Percentiles rank a stretch among this genome's conserved stretches.
Conservation (phyloP, 1,140 invertebrate genomes). For the Bombus superbus region DNA sequence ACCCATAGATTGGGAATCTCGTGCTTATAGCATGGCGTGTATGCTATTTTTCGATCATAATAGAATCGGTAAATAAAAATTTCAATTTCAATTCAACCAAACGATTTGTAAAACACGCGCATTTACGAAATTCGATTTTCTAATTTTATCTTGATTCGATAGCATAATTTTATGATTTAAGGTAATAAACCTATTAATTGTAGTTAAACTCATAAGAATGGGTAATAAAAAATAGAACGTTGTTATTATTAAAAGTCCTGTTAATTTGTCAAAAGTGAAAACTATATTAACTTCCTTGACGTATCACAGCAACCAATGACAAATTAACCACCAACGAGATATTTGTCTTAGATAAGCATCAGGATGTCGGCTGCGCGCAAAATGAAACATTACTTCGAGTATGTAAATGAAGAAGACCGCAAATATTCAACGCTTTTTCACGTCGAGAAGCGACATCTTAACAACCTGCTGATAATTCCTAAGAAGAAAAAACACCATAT, state of each 20-base stretch:
- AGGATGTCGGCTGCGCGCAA: background rate
- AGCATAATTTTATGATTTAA: too few species aligned
- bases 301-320: background rate
- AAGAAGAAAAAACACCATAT: background rate
- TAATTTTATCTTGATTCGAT: too few species aligned
- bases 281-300: background rate
- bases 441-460: background rate
- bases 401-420: background rate
- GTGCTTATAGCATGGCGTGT: background rate
- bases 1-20: background rate
- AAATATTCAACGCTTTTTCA: slow-evolving; percentile 8
- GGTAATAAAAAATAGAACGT: too few species aligned
- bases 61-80: background rate
- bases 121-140: too few species aligned
- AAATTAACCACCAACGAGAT: background rate
- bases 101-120: too few species aligned
- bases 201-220: background rate
- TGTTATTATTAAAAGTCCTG: too few species aligned
- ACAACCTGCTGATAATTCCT: background rate
- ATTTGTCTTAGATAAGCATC: background rate
- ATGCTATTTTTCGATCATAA: background rate
- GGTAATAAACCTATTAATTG: background rate
- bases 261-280: background rate
- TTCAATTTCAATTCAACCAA: background rate
- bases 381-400: slow-evolving; percentile 1